Evolutionary conservation across 2,888 invertebrate genomes (phyloP), one percentile per base, ranked within the genome.

Genomic region (Ctenicera cuprea): DNA sequence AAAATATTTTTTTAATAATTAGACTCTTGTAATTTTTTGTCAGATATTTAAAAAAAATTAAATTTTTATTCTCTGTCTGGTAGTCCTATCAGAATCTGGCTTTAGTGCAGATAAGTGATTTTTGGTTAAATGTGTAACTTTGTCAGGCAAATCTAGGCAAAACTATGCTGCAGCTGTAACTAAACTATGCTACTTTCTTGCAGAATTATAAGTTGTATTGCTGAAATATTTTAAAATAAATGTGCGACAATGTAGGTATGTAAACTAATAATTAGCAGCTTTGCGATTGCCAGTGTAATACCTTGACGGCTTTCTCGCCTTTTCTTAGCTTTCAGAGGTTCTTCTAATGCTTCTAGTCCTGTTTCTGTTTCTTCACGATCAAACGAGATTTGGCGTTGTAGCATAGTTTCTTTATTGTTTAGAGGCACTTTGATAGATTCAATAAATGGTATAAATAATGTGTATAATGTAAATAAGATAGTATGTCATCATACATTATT

Each of bases 231-330:
- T 38, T 41, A 69, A 62, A 66, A 67, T 45, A 68, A 63, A 73
- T 73, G 71, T 65, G 68, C 68, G 50, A 54, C 9, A 66, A 70
- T 54, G 26, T 63, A 62, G 54, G 26, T 59, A 61, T 59, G 59
- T 41, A 30, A 72, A 67, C 72, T 72, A 72, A 71, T 65, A 71
- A 72, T 50, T 71, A 72, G 66, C 72, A 73, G 64, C 64, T 68
- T 68, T 74, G 66, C 66, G 45, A 70, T 74, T 74, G 74, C 61
- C 61, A 70, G 48, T 71, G 65, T 33, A 38, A 22, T 48, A 92
- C 92, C 92, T 91, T 90, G 90, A 85, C 90, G 90, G 85, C 89
- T 90, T 84, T 91, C 91, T 85, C 90, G 89, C 85, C 90, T 89
- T 84, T 89, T 89, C 88, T 89, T 89, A 75, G 90, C 89, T 86